Evolutionary conservation across 1,140 invertebrate species (phyloP).

Genomic region (Triops cancriformis): DNA sequence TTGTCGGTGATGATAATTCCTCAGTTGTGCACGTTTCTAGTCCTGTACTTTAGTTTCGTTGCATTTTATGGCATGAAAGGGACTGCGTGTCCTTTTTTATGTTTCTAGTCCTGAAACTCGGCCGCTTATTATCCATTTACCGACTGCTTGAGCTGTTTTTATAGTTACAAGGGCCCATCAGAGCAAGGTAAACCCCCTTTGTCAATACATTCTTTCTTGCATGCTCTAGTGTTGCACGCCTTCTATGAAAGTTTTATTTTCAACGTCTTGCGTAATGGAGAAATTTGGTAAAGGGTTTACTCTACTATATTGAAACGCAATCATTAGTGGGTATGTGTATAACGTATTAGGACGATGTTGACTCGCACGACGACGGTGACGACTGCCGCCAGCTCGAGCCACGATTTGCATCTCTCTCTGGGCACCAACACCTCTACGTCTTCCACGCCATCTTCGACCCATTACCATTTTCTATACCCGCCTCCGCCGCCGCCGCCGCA

Average conservation of each 20-base stretch:
- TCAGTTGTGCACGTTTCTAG: background rate
- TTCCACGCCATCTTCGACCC: slow-evolving; percentile 18
- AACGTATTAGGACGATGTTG: slow-evolving; percentile 17
- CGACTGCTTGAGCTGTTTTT: background rate
- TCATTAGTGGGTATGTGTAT: background rate
- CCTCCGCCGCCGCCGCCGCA: slow-evolving; percentile 24
- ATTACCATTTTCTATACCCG: background rate
- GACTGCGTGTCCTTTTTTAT: background rate
- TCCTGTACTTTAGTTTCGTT: background rate
- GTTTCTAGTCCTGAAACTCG: background rate
- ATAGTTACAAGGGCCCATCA: background rate
- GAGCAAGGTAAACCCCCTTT: background rate
- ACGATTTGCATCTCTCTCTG: slow-evolving; percentile 24
- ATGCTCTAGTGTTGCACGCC: background rate
- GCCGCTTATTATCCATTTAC: background rate
- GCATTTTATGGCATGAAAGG: background rate
- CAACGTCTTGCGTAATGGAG: slow-evolving; percentile 5
- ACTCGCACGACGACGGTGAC: slow-evolving; percentile 24
- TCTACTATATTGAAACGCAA: background rate
- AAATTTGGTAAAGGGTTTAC: background rate
- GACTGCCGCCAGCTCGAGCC: slow-evolving; percentile 24
- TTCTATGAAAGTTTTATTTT: background rate
- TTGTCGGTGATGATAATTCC: background rate
- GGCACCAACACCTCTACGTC: background rate
- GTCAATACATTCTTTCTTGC: background rate